phyloP scores from a whole-genome alignment of 1,140 invertebrate species.

The Spodoptera frugiperda region DNA sequence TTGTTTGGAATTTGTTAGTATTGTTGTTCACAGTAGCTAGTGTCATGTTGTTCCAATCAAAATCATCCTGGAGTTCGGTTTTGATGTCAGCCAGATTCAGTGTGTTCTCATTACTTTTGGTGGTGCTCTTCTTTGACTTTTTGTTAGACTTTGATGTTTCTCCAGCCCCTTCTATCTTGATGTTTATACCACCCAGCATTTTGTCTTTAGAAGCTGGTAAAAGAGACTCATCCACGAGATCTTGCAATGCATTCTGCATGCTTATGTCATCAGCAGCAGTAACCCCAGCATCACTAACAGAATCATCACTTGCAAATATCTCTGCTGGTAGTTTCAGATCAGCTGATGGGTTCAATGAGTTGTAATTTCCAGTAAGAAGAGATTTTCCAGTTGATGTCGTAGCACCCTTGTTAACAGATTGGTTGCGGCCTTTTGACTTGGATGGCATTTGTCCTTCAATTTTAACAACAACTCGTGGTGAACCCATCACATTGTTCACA shows the following conservation, averaged over 20 bases:
- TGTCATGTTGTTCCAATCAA: conserved; percentile 83
- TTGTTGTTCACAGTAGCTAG: conserved; percentile 80
- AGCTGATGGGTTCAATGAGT: conserved; percentile 71
- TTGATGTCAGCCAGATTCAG: conserved; percentile 81
- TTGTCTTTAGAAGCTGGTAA: conserved; percentile 71
- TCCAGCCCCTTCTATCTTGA: conserved; percentile 73
- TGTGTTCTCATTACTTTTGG: conserved; percentile 64
- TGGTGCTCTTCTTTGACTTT: conserved; percentile 69
- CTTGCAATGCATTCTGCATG: conserved; percentile 63
- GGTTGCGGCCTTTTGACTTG: conserved; percentile 11
- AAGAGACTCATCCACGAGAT: conserved; percentile 58
- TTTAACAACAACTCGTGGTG: conserved; percentile 52
- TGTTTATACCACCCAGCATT: conserved; percentile 80
- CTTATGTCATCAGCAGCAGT: conserved; percentile 63
- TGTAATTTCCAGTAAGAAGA: conserved; percentile 67
- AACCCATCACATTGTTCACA: conserved; percentile 58
- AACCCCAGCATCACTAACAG: conserved; percentile 74
- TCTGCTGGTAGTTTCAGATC: conserved; percentile 81
- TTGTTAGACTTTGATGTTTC: conserved; percentile 58
- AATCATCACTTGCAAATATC: conserved; percentile 83
- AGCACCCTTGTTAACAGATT: conserved; percentile 1
- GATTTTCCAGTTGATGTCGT: conserved; percentile 56
- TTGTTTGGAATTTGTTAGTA: conserved; percentile 73
- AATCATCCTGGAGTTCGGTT: conserved; percentile 82
- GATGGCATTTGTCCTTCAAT: conserved; percentile 12